Conservation (phyloP, 2,888 invertebrate genomes). For the Cheilosia vulpina region DNA sequence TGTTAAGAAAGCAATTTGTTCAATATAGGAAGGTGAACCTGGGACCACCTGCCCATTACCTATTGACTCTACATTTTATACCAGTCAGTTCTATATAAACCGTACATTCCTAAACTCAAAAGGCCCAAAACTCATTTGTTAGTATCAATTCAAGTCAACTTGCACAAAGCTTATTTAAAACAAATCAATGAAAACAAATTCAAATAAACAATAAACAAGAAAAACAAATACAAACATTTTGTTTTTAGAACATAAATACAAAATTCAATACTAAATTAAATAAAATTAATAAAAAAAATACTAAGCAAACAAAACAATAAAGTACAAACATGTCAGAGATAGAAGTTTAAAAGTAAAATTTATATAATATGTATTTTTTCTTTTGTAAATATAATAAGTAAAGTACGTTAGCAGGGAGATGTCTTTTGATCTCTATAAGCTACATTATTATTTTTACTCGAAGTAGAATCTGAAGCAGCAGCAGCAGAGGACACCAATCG, state of each 20-base stretch:
- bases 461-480: slow-evolving; percentile 75
- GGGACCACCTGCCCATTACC: no score
- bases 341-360: slow-evolving; percentile 22
- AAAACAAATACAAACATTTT: slow-evolving; percentile 20
- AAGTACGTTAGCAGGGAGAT: slow-evolving; percentile 77
- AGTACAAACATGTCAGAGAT: slow-evolving; percentile 23
- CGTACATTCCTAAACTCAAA: no score
- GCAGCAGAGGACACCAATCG: slow-evolving; percentile 76
- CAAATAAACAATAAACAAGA: slow-evolving; percentile 22
- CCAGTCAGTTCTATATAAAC: no score
- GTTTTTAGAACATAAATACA: slow-evolving; percentile 23
- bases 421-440: slow-evolving; percentile 77
- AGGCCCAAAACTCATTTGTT: slow-evolving; percentile 13
- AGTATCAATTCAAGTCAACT: neutral
- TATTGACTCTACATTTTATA: no score
- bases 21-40: no score
- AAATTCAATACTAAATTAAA: slow-evolving; percentile 24
- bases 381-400: slow-evolving; percentile 3
- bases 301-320: slow-evolving; percentile 17
- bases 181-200: slow-evolving; percentile 28
- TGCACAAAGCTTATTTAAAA: slow-evolving; percentile 3
- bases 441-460: slow-evolving; percentile 76
- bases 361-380: slow-evolving; percentile 1
- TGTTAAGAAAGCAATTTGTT: no score
- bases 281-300: slow-evolving; percentile 20